phyloP scores from a whole-genome alignment of 1,140 invertebrate species.

The Rhyacophila brunnea region DNA sequence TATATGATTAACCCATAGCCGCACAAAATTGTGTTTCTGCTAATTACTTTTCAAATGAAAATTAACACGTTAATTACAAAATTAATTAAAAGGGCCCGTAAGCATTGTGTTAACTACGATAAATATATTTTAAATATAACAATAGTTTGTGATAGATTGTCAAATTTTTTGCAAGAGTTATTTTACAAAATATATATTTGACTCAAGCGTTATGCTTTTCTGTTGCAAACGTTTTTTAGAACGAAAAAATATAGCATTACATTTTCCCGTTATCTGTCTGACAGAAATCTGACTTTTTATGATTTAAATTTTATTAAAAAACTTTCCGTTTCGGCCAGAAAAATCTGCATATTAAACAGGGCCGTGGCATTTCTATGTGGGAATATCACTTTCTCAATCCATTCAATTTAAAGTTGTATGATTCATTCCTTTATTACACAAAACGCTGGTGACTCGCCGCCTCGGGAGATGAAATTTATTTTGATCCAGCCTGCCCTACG shows the following conservation, averaged over 20 bases:
- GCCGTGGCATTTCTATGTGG: background rate
- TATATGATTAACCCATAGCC: too few species aligned
- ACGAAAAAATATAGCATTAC: background rate
- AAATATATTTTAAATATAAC: too few species aligned
- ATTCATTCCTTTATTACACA: slow-evolving; percentile 20
- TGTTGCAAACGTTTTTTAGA: too few species aligned
- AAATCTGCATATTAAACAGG: background rate
- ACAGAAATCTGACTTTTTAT: background rate
- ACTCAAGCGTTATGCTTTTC: too few species aligned
- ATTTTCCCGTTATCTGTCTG: background rate
- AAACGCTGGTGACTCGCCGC: background rate
- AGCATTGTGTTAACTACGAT: too few species aligned
- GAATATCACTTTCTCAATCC: slow-evolving; percentile 7
- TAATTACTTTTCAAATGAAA: too few species aligned
- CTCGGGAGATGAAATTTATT: slow-evolving; percentile 26
- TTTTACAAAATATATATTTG: too few species aligned
- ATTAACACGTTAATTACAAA: too few species aligned
- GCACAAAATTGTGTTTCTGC: too few species aligned
- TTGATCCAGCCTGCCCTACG: slow-evolving; percentile 28
- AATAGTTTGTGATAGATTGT: too few species aligned
- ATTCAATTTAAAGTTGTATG: slow-evolving; percentile 20
- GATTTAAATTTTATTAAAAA: slow-evolving; percentile 4
- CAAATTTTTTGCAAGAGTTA: too few species aligned
- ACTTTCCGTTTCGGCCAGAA: background rate
- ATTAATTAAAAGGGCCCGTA: too few species aligned